A percentile compares a stretch with the other conserved stretches of the same genome.
These are phyloP conservation scores for Eidolon helvum DNA, from an alignment of 2,113 vertebrate genomes.

Conservation along the genomic window DNA sequence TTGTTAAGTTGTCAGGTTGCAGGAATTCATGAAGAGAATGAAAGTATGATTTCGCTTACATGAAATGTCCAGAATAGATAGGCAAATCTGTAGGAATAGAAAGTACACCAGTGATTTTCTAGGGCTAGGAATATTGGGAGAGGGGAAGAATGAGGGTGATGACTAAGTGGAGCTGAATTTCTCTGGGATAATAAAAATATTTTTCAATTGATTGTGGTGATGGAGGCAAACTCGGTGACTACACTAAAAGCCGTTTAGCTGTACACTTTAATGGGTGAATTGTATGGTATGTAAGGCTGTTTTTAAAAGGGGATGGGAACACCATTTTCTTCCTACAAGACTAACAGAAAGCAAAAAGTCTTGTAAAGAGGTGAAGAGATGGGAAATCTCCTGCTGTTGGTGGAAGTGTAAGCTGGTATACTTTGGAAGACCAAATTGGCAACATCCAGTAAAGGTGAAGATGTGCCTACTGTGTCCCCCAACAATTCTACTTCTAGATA, in stretches of 20 bases:
- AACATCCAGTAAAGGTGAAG: not conserved
- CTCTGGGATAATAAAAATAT: not conserved
- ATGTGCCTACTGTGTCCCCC: not conserved
- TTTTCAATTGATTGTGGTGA: not conserved
- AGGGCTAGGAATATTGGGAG: not conserved
- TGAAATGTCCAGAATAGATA: not conserved
- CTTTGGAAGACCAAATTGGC: not conserved
- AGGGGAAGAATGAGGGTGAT: no score
- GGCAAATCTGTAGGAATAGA: not conserved
- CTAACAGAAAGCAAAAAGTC: not conserved
- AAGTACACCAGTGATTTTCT: not conserved
- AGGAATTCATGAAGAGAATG: not conserved
- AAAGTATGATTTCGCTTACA: not conserved
- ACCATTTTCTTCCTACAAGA: not conserved
- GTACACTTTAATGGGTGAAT: not conserved
- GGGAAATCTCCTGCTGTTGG: not conserved
- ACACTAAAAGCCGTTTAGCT: not conserved
- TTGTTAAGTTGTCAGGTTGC: not conserved
- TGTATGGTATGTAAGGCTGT: not conserved
- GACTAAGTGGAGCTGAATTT: not conserved
- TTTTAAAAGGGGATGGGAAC: not conserved
- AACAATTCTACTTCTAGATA: not conserved
- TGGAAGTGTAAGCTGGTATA: not conserved
- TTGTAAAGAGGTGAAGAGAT: not conserved
- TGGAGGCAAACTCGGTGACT: not conserved